Conservation (phyloP, 2,888 invertebrate genomes). For the Brassicogethes aeneus region DNA sequence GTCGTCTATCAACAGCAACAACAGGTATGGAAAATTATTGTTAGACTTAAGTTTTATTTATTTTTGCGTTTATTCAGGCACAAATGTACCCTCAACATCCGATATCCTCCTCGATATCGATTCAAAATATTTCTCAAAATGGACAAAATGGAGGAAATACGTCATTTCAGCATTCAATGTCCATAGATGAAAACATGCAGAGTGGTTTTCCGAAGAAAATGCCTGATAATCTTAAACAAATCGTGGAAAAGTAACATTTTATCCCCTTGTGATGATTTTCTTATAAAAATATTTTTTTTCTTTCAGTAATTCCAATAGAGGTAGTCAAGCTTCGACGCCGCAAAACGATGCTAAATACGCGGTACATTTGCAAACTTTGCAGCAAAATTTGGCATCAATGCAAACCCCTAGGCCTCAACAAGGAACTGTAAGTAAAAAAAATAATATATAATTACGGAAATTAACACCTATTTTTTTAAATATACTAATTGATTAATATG, state of each 20-base stretch:
- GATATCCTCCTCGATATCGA: conserved; percentile 25
- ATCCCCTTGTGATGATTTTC: too few relatives aligned
- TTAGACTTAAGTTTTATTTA: background rate
- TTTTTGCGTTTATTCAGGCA: conserved; percentile 2
- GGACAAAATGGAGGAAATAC: conserved; percentile 13
- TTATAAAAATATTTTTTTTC: conserved; percentile 7
- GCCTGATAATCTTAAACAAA: conserved; percentile 39
- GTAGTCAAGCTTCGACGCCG: conserved; percentile 54
- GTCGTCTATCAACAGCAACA: too few relatives aligned
- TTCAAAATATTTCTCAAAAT: conserved; percentile 22
- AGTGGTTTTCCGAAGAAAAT: conserved; percentile 25
- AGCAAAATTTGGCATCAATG: conserved; percentile 57
- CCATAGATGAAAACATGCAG: conserved; percentile 25
- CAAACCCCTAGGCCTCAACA: conserved; percentile 36
- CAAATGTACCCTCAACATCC: conserved; percentile 9
- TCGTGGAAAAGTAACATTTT: conserved; percentile 27
- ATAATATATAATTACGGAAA: too few relatives aligned
- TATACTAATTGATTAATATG: conserved; percentile 5
- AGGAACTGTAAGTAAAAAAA: too few relatives aligned
- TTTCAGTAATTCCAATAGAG: conserved; percentile 39
- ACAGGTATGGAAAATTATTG: background rate
- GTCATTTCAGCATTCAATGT: conserved; percentile 23
- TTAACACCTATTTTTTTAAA: too few relatives aligned
- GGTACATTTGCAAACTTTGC: conserved; percentile 59
- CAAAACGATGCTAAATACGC: conserved; percentile 57